Conservation (phyloP, 1,140 invertebrate genomes). For the Zaprionus vittiger region DNA sequence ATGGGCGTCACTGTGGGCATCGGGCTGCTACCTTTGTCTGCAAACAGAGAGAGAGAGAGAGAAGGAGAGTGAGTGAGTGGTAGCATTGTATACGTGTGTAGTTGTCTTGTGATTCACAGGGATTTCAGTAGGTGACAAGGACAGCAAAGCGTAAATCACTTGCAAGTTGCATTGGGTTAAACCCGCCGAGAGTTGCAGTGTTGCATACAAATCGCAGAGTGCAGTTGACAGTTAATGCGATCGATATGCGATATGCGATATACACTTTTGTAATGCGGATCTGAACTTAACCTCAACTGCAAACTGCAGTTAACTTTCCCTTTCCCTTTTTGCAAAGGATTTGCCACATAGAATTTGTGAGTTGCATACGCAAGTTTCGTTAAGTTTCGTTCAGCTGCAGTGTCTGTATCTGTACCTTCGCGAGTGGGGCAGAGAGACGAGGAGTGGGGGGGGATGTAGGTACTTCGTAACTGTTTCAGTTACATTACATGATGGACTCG, state of each 20-base stretch:
- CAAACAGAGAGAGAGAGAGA: background rate
- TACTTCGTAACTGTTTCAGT: slow-evolving; percentile 49
- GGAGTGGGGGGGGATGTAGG: background rate
- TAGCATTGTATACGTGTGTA: background rate
- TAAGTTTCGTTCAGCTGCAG: slow-evolving; percentile 14
- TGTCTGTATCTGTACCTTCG: background rate
- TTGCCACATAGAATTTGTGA: slow-evolving; percentile 31
- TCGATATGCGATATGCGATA: slow-evolving; percentile 34
- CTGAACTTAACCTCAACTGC: slow-evolving; percentile 23
- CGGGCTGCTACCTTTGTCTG: slow-evolving; percentile 47
- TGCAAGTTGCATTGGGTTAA: background rate
- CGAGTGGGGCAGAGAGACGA: background rate
- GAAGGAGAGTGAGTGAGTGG: background rate
- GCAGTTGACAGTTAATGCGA: slow-evolving; percentile 59
- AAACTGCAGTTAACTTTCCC: slow-evolving; percentile 48
- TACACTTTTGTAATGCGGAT: slow-evolving; percentile 76
- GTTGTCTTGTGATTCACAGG: slow-evolving; percentile 25
- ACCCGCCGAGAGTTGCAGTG: slow-evolving; percentile 32
- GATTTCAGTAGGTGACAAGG: slow-evolving; percentile 14
- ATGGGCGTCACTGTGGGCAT: slow-evolving; percentile 89
- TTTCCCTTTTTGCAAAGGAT: slow-evolving; percentile 46
- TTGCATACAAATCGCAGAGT: slow-evolving; percentile 66
- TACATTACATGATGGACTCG: slow-evolving; percentile 56
- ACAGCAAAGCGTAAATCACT: slow-evolving; percentile 12
- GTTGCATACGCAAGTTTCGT: slow-evolving; percentile 14